phyloP scores from a whole-genome alignment of 2,888 invertebrate genomes.

The Nemapogon koenigi region DNA sequence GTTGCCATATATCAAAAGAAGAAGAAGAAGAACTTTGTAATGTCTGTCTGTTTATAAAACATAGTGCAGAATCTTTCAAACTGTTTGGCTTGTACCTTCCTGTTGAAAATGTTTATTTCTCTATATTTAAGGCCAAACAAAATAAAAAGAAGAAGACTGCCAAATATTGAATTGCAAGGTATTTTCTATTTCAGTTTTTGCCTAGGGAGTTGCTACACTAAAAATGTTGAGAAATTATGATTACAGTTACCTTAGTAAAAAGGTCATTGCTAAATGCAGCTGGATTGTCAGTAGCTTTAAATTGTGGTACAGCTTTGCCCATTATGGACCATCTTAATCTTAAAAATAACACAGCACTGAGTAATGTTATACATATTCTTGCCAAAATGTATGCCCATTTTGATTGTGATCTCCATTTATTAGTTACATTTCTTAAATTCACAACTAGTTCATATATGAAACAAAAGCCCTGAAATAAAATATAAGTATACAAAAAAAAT shows the following conservation, averaged over 20 bases:
- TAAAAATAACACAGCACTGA: constrained; percentile 61
- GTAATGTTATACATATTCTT: constrained; percentile 55
- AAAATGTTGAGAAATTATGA: background rate
- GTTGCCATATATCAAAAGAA: too few species aligned
- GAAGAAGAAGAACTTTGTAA: too few species aligned
- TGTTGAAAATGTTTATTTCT: too few species aligned
- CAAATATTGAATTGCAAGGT: too few species aligned
- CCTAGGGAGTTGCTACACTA: too few species aligned
- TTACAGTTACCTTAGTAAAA: constrained; percentile 65
- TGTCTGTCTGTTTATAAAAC: too few species aligned
- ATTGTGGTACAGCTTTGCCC: constrained; percentile 79
- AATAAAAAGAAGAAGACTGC: too few species aligned
- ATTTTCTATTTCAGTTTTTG: too few species aligned
- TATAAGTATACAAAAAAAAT: background rate
- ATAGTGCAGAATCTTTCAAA: too few species aligned
- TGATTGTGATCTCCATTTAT: background rate
- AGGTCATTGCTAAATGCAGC: constrained; percentile 77
- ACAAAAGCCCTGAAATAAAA: constrained; percentile 64
- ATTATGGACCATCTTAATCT: constrained; percentile 77
- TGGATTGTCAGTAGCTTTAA: constrained; percentile 90
- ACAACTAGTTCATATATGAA: constrained; percentile 70
- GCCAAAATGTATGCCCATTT: constrained; percentile 17
- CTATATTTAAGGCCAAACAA: too few species aligned
- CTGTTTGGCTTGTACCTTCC: too few species aligned
- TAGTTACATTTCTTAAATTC: constrained; percentile 14